Base-by-base conservation (phyloP, 2,888 invertebrate species). In the Xanthorhoe designata region DNA sequence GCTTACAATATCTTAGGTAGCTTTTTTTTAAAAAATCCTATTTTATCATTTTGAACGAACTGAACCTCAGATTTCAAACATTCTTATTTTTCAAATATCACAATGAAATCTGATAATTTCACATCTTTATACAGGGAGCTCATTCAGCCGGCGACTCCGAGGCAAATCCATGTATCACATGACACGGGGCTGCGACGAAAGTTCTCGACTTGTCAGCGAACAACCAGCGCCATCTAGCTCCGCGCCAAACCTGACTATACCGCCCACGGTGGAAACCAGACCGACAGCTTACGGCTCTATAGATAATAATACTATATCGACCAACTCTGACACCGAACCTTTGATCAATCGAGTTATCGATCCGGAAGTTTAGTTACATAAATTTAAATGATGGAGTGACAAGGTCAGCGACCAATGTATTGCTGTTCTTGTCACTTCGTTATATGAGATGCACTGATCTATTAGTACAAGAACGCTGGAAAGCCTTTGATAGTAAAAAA, bases 151-250 rank as follows among this genome's bases (percentile, higher is more conserved):
- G 51, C 94, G 96, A 70, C 95, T 97, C 72, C 94, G 97, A 60
- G 97, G 97, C n/a, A 95, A 96, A 72, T 95, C 95, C 56, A 95
- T 95, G 89, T 97, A 97, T 86, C 96, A 96, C 73, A 94, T 97
- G 86, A 92, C 97, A 0, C 94, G 96, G 74, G 96, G 96, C 0
- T 94, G 92, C 55, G 95, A 95, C 65, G 96, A 96, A 75, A 95
- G 93, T 74, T 88, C 93, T 0, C 83, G 93, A 53, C 79, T 94
- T n/a, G 85, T 94, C 64, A 80, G 77, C 45, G 90, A 85, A 32
- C 80, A 83, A 6, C 81, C 91, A 4, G 69, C 74, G 4, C 71
- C 83, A 0, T 90, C 91, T 0, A 90, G 85, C 56, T 92, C 93
- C 0, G 91, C 87, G 1, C 92, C 92, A 0, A 84, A 84, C 62